Base-by-base conservation (phyloP, 2,888 invertebrate genomes). In the Rhodophaea formosa region DNA sequence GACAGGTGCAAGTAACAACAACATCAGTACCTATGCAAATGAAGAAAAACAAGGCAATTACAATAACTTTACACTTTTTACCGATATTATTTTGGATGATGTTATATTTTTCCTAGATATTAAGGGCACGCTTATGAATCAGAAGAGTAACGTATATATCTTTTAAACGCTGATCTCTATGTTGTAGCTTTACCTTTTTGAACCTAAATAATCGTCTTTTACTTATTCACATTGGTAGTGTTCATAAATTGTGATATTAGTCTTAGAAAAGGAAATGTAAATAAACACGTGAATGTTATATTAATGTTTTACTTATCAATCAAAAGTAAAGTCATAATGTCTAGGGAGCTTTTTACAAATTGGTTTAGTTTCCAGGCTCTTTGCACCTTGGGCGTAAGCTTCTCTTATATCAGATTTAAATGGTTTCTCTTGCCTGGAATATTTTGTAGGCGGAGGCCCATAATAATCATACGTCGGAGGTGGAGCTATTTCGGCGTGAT, bases 391-490 rank as follows among this genome's bases (percentile, higher is more conserved):
- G 3, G 74, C 87, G 66, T 80, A 91, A 1, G 91, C 88, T 79
- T 88, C 92, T 65, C 74, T 76, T 23, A 88, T 79, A 70, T 87
- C 85, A 5, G 84, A 88, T 32, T 79, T 69, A 61, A 90, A 90
- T n/a, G 88, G 88, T 64, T 79, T 84, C 51, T 80, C 68, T 39
- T 73, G 60, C 62, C 71, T 86, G 7, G 67, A 64, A 29, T 81
- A 75, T 64, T 88, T 90, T 6, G 83, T 89, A 7, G 83, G 67
- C 32, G 76, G 69, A 8, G 93, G 92, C 0, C 93, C 93, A 68
- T 93, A 93, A 73, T 95, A 94, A 30, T 95, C 93, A 69, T 92
- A 93, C 1, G 93, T 93, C 0, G 94, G 89, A 1, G 95, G 95
- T 7, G 94, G 94, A 7, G 94, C 92, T 64, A 95, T 91, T 81